These are phyloP conservation scores for Penaeus monodon DNA, from an alignment of 2,888 invertebrate species.

Conservation along the genomic window DNA sequence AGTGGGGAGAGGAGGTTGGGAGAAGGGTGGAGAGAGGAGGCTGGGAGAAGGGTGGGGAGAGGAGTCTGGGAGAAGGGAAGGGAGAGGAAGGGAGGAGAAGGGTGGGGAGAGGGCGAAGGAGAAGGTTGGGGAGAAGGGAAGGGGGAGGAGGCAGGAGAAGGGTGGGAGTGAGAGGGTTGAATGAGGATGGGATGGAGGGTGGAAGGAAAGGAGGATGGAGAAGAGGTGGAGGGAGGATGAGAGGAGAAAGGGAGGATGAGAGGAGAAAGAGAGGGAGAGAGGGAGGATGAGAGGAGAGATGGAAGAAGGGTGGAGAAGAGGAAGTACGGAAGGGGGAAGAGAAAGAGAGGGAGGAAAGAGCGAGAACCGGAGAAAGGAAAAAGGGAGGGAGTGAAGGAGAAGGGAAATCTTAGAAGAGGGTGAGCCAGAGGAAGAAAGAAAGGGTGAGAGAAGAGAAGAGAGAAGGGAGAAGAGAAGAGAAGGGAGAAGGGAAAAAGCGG, in stretches of 20 bases:
- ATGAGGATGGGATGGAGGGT: not conserved
- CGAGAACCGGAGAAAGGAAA: not conserved
- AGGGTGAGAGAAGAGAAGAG: not conserved
- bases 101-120: not conserved
- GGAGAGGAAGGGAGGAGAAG: too few relatives aligned
- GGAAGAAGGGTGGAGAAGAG: not conserved
- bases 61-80: not conserved
- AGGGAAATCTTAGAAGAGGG: not conserved
- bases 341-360: not conserved
- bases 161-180: not conserved
- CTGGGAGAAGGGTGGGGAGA: not conserved
- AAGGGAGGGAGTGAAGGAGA: too few relatives aligned
- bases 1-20: not conserved
- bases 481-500: not conserved
- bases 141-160: not conserved
- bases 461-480: not conserved
- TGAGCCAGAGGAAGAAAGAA: not conserved
- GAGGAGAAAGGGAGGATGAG: not conserved
- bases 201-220: not conserved
- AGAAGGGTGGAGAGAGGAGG: not conserved
- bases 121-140: not conserved
- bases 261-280: not conserved
- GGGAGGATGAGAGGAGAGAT: not conserved
- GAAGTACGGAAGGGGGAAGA: not conserved
- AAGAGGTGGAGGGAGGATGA: not conserved